Base-by-base conservation (phyloP, 2,888 invertebrate genomes). In the Heteropelma amictum region DNA sequence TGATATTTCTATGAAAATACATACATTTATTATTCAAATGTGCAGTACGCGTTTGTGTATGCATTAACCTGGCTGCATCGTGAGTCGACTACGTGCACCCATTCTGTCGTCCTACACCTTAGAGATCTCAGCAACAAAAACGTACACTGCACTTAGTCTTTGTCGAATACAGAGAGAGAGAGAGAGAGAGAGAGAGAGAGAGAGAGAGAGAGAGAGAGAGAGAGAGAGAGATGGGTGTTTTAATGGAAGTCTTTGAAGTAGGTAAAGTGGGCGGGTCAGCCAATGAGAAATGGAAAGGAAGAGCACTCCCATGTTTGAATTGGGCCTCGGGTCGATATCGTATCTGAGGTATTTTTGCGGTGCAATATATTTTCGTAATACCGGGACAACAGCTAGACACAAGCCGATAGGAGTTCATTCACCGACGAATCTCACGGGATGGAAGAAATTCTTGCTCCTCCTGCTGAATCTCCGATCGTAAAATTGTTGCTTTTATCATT, bases 231-330 rank as follows among this genome's bases (percentile, higher is more conserved):
- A 67, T 70, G 67, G 56, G 70, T 61, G 47, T 49, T 33, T 70
- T 54, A 56, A 53, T 47, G 54, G 54, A 65, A 47, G 65, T 10
- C 19, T 42, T 61, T 73, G 35, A 72, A 12, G 75, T 76, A 76
- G 74, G 72, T 78, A 64, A 53, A 17, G 77, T 79, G 70, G 79
- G 77, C 79, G 70, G 70, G 72, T 72, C 72, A 67, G 45, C 68
- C 60, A 74, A 51, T 76, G 78, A 76, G 76, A 78, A 79, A 76
- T 78, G 73, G 79, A 79, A 78, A 78, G 79, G 79, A 79, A 79
- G 79, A 74, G 77, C 76, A 78, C 77, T 79, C 79, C 77, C 79
- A 76, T 73, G 70, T 64, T 70, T 68, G 28, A 71, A 65, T 33
- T 60, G 54, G 51, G 58, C 51, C 33, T 63, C 78, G 73, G 58